Conservation (phyloP, 2,113 vertebrate genomes). For the Haemorhous mexicanus region DNA sequence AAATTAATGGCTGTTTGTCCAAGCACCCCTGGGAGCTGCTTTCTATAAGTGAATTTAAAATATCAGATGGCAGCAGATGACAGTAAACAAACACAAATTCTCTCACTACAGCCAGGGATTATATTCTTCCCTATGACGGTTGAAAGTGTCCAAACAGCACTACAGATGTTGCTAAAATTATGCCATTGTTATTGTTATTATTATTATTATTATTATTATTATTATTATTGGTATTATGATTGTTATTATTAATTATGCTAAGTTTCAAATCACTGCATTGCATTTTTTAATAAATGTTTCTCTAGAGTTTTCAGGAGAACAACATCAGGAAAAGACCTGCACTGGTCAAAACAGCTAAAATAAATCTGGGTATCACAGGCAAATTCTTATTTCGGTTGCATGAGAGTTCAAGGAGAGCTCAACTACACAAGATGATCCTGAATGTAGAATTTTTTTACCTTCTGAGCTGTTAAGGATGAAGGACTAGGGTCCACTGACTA, state of each 20-base stretch:
- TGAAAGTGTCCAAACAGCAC: background rate
- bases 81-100: background rate
- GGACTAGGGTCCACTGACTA: too few relatives aligned
- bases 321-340: background rate
- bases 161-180: background rate
- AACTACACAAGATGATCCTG: background rate
- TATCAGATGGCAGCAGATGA: background rate
- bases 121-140: background rate
- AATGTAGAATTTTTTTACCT: background rate
- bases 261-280: background rate
- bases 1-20: background rate
- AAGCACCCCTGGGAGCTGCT: background rate
- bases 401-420: background rate
- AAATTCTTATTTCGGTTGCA: background rate
- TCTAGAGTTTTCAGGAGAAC: background rate
- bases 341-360: background rate
- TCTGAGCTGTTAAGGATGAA: background rate
- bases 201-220: too few relatives aligned
- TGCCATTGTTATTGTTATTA: fast-evolving
- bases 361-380: background rate
- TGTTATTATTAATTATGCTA: background rate
- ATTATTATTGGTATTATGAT: background rate
- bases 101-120: background rate
- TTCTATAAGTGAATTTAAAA: background rate
- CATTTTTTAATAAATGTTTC: background rate